Evolutionary conservation across 1,140 invertebrate genomes (phyloP).

Genomic region (Cydia splendana): DNA sequence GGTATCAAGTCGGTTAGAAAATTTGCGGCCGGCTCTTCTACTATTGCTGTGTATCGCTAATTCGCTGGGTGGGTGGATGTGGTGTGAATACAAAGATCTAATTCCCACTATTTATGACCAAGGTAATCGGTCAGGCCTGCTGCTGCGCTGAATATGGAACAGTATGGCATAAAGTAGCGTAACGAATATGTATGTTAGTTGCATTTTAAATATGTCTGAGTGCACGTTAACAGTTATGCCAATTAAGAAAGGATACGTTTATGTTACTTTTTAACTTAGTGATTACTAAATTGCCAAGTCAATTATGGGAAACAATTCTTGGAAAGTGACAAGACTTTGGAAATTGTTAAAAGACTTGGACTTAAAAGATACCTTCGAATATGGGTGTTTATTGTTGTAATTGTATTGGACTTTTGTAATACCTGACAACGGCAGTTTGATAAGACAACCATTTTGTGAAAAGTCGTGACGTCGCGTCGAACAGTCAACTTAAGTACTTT

Average conservation of each 20-base stretch:
- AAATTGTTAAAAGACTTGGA: constrained; percentile 10
- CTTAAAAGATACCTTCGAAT: background rate
- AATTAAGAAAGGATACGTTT: constrained; percentile 1
- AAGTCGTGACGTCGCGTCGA: too few species aligned
- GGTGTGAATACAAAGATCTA: constrained; percentile 19
- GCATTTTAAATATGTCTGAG: constrained; percentile 23
- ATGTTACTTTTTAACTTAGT: constrained; percentile 12
- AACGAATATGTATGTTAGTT: constrained; percentile 26
- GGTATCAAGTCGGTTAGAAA: too few species aligned
- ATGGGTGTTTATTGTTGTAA: too few species aligned
- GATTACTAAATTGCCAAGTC: background rate
- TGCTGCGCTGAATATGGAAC: constrained; percentile 24
- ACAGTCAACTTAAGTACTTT: too few species aligned
- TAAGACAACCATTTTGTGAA: background rate
- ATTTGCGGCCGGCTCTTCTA: too few species aligned
- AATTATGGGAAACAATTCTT: constrained; percentile 6
- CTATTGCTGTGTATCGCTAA: constrained; percentile 1
- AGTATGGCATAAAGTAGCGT: background rate
- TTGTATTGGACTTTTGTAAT: too few species aligned
- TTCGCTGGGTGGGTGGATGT: background rate
- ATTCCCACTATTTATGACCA: constrained; percentile 17
- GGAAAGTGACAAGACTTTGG: background rate
- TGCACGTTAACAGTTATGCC: constrained; percentile 27
- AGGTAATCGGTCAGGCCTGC: constrained; percentile 16
- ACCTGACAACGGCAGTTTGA: background rate